phyloP scores from a whole-genome alignment of 2,888 invertebrate genomes.

The Philereme vetulata region DNA sequence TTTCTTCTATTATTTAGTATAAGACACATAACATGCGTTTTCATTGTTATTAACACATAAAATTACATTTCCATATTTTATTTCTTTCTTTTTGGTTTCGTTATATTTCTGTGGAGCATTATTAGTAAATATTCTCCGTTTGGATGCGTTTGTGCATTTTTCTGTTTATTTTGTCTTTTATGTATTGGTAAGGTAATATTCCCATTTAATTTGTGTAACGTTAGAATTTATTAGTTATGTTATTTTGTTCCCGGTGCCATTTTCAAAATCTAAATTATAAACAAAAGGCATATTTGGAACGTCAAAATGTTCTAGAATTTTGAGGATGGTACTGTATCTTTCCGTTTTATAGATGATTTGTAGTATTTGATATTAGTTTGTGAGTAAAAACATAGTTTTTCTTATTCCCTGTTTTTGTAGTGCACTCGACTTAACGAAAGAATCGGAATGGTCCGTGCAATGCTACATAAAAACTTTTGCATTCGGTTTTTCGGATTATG shows the following conservation, averaged over 20 bases:
- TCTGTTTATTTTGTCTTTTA: slow-evolving; percentile 59
- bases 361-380: slow-evolving; percentile 63
- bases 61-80: slow-evolving; percentile 69
- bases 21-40: slow-evolving; percentile 61
- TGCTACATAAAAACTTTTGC: not conserved
- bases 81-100: slow-evolving; percentile 50
- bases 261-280: slow-evolving; percentile 54
- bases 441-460: slow-evolving; percentile 18
- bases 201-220: slow-evolving; percentile 71
- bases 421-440: slow-evolving; percentile 24
- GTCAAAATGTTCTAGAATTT: slow-evolving; percentile 39
- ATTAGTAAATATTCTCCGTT: slow-evolving; percentile 43
- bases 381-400: slow-evolving; percentile 49
- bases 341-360: slow-evolving; percentile 55
- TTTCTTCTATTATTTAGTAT: slow-evolving; percentile 58
- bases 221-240: slow-evolving; percentile 56
- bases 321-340: slow-evolving; percentile 59
- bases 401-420: slow-evolving; percentile 40
- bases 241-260: slow-evolving; percentile 59
- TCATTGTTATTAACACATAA: slow-evolving; percentile 55
- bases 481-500: no score
- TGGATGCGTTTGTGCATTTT: slow-evolving; percentile 66
- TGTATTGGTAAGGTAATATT: slow-evolving; percentile 76
- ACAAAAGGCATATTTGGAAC: not conserved
- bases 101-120: slow-evolving; percentile 48